Conservation (phyloP, 2,888 invertebrate genomes). For the Aphelenchoides bicaudatus region DNA sequence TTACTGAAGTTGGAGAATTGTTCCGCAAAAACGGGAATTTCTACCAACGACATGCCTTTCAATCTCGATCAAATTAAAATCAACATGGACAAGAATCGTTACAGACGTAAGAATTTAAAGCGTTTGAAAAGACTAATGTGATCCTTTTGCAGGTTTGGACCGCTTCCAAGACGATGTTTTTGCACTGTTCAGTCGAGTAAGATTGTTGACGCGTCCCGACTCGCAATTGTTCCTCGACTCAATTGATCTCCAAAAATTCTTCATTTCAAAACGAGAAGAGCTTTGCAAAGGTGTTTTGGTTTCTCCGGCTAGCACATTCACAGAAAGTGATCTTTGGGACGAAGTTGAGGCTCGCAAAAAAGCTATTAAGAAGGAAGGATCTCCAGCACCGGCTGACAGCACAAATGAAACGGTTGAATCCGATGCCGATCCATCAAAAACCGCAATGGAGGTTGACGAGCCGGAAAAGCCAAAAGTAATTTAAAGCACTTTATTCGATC, state of each 20-base stretch:
- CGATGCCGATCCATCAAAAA: constrained; percentile 5
- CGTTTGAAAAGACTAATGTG: no score
- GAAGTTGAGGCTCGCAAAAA: constrained; percentile 32
- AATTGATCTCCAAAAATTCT: constrained; percentile 84
- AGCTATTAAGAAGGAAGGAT: constrained; percentile 54
- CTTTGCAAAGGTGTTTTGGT: constrained; percentile 77
- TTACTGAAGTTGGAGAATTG: constrained; percentile 85
- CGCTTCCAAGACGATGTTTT: constrained; percentile 95
- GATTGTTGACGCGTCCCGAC: constrained; percentile 66
- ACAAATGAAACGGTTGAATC: constrained; percentile 15
- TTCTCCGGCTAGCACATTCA: constrained; percentile 81
- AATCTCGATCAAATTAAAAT: constrained; percentile 88
- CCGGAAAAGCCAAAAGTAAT: constrained; percentile 8
- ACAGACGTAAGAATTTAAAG: no score
- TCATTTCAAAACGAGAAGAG: constrained; percentile 71
- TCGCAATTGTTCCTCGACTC: constrained; percentile 74
- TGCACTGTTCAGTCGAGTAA: constrained; percentile 80
- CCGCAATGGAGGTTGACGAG: constrained; percentile 1
- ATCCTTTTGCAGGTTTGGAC: no score
- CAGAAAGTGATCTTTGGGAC: constrained; percentile 74
- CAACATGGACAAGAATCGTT: constrained; percentile 79
- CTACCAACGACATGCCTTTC: constrained; percentile 68
- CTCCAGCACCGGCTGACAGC: constrained; percentile 24
- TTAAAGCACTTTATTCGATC: not conserved
- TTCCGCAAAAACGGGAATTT: constrained; percentile 65